Evolutionary conservation across 2,797 vertebrate genomes (phyloP).

Genomic region (Crocidura indochinensis): DNA sequence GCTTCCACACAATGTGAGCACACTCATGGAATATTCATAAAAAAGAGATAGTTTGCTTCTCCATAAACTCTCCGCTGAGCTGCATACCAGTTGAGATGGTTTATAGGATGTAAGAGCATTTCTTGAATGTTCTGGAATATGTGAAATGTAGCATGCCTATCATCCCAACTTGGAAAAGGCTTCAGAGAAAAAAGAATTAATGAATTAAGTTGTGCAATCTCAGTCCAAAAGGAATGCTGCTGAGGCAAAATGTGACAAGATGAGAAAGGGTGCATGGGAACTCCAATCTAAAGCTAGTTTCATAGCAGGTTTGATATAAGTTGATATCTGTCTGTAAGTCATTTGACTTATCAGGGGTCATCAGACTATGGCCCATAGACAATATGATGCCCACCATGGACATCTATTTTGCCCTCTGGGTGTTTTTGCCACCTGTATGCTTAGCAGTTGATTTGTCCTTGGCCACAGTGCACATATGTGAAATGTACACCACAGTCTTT

Average conservation of each 20-base stretch:
- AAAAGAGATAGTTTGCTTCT: not conserved
- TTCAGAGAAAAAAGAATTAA: not conserved
- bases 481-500: too few relatives aligned
- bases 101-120: too few relatives aligned
- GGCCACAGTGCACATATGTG: too few relatives aligned
- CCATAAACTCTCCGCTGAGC: not conserved
- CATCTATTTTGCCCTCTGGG: too few relatives aligned
- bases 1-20: fast-evolving
- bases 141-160: too few relatives aligned
- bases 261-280: fast-evolving
- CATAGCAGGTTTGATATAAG: not conserved
- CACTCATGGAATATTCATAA: fast-evolving
- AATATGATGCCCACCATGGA: too few relatives aligned
- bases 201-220: not conserved
- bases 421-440: too few relatives aligned
- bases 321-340: not conserved
- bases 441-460: too few relatives aligned
- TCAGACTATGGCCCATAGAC: too few relatives aligned
- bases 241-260: not conserved
- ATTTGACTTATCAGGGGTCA: too few relatives aligned
- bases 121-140: not conserved
- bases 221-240: not conserved
- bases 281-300: not conserved
- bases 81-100: not conserved
- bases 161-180: fast-evolving